Evolutionary conservation across 2,113 vertebrate genomes (phyloP).

Genomic region (Aspidoscelis tigris): DNA sequence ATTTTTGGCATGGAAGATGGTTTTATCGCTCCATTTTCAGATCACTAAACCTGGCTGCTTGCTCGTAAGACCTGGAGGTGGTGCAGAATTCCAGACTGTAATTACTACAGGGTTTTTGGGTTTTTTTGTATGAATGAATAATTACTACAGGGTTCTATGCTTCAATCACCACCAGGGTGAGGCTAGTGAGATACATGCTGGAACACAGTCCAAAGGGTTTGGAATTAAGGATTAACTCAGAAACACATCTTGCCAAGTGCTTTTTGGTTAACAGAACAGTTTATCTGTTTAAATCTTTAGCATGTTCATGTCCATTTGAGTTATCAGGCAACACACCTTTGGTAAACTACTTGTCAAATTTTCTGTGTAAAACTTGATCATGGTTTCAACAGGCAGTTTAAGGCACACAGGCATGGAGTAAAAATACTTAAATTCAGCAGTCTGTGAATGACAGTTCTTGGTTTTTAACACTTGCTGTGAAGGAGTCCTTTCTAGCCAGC

Average conservation of each 20-base stretch:
- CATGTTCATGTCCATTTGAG: not conserved
- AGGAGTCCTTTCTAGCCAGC: too few relatives aligned
- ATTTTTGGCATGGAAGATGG: not conserved
- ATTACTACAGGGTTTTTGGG: not conserved
- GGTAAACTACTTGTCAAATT: not conserved
- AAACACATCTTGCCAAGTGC: not conserved
- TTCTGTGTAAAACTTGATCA: not conserved
- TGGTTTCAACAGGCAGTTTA: not conserved
- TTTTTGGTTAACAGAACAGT: not conserved
- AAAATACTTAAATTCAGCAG: not conserved
- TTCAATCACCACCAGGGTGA: slow-evolving; percentile 20
- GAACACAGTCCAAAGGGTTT: not conserved
- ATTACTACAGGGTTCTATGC: not conserved
- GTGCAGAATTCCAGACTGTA: not conserved
- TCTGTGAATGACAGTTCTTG: not conserved
- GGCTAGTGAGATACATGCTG: slow-evolving; percentile 16
- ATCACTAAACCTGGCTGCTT: not conserved
- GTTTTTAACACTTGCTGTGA: not conserved
- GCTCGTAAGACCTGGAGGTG: not conserved
- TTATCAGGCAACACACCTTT: not conserved
- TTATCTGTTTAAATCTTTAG: not conserved
- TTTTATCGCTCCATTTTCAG: not conserved
- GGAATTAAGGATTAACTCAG: not conserved
- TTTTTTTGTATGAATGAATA: not conserved
- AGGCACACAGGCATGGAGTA: not conserved